Conservation (phyloP, 2,888 invertebrate species). For the Galerucella calmariensis region DNA sequence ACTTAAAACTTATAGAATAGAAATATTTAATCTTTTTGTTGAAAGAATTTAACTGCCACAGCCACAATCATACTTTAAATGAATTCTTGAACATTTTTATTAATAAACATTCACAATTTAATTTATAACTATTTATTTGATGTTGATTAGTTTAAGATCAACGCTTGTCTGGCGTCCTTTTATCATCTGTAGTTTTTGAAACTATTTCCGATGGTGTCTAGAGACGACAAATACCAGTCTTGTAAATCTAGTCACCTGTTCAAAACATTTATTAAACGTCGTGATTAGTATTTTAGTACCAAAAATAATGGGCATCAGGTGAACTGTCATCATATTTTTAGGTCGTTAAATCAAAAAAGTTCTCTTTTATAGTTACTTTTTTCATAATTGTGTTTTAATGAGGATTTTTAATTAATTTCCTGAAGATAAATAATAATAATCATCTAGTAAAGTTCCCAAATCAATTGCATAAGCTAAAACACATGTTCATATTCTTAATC, state of each 20-base stretch:
- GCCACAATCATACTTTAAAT: too few relatives aligned
- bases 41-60: too few relatives aligned
- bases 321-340: background rate
- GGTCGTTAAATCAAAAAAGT: background rate
- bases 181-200: background rate
- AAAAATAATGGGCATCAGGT: background rate
- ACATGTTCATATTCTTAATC: too few relatives aligned
- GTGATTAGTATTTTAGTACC: background rate
- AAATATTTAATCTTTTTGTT: background rate
- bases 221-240: too few relatives aligned
- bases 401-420: background rate
- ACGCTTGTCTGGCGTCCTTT: background rate
- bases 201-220: background rate
- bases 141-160: background rate
- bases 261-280: background rate
- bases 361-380: background rate
- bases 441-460: too few relatives aligned
- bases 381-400: background rate
- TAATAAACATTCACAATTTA: background rate
- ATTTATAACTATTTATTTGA: background rate
- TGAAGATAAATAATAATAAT: too few relatives aligned
- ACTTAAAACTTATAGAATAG: background rate
- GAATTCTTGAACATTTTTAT: background rate
- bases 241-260: background rate
- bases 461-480: too few relatives aligned